Evolutionary conservation across 2,888 invertebrate genomes (phyloP).

Genomic region (Limnephilus auricula): DNA sequence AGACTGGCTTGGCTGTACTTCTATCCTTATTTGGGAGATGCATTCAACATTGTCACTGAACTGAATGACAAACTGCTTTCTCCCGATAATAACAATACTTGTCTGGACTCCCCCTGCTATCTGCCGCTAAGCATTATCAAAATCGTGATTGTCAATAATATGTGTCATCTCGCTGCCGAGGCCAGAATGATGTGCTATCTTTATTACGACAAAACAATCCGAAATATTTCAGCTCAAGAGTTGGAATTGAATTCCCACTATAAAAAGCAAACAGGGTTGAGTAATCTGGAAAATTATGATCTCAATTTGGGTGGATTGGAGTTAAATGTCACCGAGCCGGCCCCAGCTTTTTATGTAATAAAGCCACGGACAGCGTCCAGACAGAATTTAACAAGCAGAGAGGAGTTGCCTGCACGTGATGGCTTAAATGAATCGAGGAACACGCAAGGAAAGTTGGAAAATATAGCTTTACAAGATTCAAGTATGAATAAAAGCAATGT

Average conservation of each 20-base stretch:
- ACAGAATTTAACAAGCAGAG: conserved; percentile 6
- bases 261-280: conserved; percentile 67
- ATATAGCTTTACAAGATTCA: conserved; percentile 22
- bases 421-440: background rate
- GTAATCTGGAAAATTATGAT: conserved; percentile 33
- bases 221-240: conserved; percentile 52
- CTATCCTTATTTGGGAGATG: conserved; percentile 67
- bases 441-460: background rate
- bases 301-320: conserved; percentile 67
- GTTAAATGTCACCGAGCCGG: conserved; percentile 74
- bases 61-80: conserved; percentile 74
- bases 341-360: conserved; percentile 75
- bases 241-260: conserved; percentile 65
- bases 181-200: conserved; percentile 74
- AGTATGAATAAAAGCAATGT: conserved; percentile 2
- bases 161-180: conserved; percentile 74
- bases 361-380: conserved; percentile 68
- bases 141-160: conserved; percentile 72
- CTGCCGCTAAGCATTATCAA: conserved; percentile 74
- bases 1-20: conserved; percentile 73
- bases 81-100: conserved; percentile 74
- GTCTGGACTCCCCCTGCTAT: conserved; percentile 74
- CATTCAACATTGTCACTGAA: conserved; percentile 68
- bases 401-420: background rate
- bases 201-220: conserved; percentile 72